A percentile compares a stretch with the other conserved stretches of the same genome.
phyloP scores from a whole-genome alignment of 2,113 vertebrate genomes.

The Sclerurus mexicanus region DNA sequence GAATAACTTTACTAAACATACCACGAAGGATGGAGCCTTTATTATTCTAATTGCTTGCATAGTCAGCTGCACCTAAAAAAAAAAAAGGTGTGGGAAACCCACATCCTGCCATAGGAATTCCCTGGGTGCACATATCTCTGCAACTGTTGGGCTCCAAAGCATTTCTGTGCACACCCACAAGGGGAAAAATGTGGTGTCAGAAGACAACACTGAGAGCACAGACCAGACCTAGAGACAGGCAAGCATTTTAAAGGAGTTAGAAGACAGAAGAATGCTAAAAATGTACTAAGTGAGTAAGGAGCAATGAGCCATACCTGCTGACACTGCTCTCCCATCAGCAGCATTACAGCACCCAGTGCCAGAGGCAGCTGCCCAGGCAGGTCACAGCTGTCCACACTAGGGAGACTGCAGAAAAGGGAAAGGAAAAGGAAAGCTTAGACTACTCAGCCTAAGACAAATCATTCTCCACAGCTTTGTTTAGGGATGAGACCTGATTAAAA shows the following conservation, averaged over 20 bases:
- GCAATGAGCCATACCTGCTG: neutral
- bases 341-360: neutral
- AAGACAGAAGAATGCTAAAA: neutral
- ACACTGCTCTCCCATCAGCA: neutral
- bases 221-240: neutral
- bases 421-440: neutral
- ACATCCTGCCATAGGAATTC: neutral
- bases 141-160: neutral
- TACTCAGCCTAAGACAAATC: neutral
- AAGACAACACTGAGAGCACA: neutral
- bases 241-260: neutral
- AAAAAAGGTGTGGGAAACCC: neutral
- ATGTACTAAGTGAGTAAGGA: neutral
- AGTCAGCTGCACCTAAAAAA: neutral
- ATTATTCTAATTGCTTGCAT: neutral
- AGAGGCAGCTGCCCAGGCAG: neutral
- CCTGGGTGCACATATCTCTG: neutral
- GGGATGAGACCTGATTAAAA: neutral
- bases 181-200: rapidly evolving
- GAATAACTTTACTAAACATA: neutral
- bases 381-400: neutral
- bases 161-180: rapidly evolving
- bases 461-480: neutral
- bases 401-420: neutral
- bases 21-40: neutral